Conservation (phyloP, 2,888 invertebrate genomes). For the Sinodicranocentrus sp. region DNA sequence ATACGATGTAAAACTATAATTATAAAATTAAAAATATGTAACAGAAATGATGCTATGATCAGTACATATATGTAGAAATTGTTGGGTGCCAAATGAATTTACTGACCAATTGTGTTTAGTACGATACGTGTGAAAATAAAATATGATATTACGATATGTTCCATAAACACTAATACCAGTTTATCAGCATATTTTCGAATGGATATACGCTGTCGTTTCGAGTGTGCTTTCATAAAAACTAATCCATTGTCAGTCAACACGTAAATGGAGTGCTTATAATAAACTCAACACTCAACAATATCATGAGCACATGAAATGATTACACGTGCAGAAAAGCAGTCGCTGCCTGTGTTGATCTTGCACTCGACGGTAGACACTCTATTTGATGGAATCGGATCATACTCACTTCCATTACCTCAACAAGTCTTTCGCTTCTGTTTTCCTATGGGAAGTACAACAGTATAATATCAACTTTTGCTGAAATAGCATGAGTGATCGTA, state of each 20-base stretch:
- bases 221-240: too few relatives aligned
- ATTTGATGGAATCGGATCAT: not conserved
- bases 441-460: not conserved
- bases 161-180: too few relatives aligned
- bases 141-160: too few relatives aligned
- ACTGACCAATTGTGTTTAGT: conserved; percentile 5
- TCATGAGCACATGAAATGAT: not conserved
- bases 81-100: not conserved
- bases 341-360: not conserved
- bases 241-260: too few relatives aligned
- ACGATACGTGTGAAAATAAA: too few relatives aligned
- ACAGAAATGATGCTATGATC: too few relatives aligned
- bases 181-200: too few relatives aligned
- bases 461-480: not conserved
- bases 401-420: too few relatives aligned
- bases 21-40: not conserved
- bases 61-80: not conserved
- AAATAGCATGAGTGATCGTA: conserved; percentile 9
- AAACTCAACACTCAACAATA: too few relatives aligned
- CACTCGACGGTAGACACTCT: not conserved
- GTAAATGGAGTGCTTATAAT: too few relatives aligned
- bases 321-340: not conserved
- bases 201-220: too few relatives aligned
- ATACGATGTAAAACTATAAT: not conserved
- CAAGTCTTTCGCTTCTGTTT: not conserved